These are phyloP conservation scores for Eulimnadia texana DNA, from an alignment of 1,140 invertebrate species.

Conservation along the genomic window DNA sequence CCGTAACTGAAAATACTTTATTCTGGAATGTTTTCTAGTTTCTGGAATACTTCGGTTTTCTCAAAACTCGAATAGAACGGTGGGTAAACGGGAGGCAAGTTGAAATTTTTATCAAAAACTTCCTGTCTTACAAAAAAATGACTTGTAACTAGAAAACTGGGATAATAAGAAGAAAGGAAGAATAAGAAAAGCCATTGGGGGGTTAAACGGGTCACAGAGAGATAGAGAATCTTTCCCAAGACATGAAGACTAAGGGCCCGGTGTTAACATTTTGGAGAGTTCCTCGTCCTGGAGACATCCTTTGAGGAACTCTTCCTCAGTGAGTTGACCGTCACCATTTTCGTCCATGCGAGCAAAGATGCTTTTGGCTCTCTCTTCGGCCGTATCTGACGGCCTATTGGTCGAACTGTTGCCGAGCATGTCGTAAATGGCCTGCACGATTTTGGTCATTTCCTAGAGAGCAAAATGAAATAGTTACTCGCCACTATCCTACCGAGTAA, in stretches of 20 bases:
- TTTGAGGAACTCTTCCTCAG: constrained; percentile 96
- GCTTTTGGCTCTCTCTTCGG: constrained; percentile 91
- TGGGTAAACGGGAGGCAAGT: too few relatives aligned
- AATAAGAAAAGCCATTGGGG: too few relatives aligned
- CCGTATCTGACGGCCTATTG: constrained; percentile 77
- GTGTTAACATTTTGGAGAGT: constrained; percentile 85
- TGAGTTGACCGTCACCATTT: constrained; percentile 94
- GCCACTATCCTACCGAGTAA: too few relatives aligned
- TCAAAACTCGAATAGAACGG: too few relatives aligned
- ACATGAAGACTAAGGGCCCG: constrained; percentile 40
- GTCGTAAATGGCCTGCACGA: constrained; percentile 96
- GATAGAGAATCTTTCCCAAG: too few relatives aligned
- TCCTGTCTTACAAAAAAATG: too few relatives aligned
- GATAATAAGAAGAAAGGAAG: too few relatives aligned
- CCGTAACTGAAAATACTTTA: too few relatives aligned
- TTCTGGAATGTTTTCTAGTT: neutral
- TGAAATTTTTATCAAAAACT: too few relatives aligned
- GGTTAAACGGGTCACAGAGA: too few relatives aligned
- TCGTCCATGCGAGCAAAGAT: constrained; percentile 99
- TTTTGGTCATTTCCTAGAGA: constrained; percentile 69
- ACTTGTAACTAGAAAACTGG: too few relatives aligned
- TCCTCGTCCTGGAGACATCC: constrained; percentile 97
- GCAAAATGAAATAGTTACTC: too few relatives aligned
- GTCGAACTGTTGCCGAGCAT: constrained; percentile 92
- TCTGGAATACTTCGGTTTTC: neutral